These are phyloP conservation scores for Lithobates pipiens DNA, from an alignment of 2,797 vertebrate species.

Conservation along the genomic window DNA sequence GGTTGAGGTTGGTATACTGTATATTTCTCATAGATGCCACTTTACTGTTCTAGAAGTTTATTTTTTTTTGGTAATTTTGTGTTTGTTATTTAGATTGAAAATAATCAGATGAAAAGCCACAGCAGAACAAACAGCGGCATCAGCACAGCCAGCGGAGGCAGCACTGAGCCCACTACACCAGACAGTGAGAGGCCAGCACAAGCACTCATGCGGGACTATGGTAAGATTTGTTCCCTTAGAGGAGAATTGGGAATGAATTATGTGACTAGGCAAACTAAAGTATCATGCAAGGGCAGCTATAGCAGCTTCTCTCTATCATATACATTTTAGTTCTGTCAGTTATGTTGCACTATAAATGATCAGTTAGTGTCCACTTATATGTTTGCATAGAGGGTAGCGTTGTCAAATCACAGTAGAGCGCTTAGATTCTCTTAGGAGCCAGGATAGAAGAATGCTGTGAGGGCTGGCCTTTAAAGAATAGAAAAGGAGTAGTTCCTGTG, in stretches of 20 bases:
- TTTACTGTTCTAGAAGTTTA: background rate
- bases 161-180: constrained; percentile 88
- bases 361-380: too few relatives aligned
- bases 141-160: constrained; percentile 90
- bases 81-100: constrained; percentile 62
- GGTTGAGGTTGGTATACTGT: background rate
- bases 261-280: background rate
- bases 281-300: background rate
- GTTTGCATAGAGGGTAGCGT: too few relatives aligned
- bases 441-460: too few relatives aligned
- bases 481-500: too few relatives aligned
- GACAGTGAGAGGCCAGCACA: constrained; percentile 91
- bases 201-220: constrained; percentile 91
- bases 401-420: too few relatives aligned
- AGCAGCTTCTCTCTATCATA: background rate
- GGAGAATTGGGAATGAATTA: background rate
- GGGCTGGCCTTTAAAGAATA: too few relatives aligned
- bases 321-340: too few relatives aligned
- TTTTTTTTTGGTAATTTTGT: background rate
- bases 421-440: too few relatives aligned
- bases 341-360: too few relatives aligned
- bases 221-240: constrained; percentile 72
- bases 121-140: constrained; percentile 93
- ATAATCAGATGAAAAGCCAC: constrained; percentile 83
- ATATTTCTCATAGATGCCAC: background rate